A percentile compares a stretch with the other conserved stretches of the same genome.
Conservation (phyloP, 2,888 invertebrate genomes). For the Catocala sponsa region DNA sequence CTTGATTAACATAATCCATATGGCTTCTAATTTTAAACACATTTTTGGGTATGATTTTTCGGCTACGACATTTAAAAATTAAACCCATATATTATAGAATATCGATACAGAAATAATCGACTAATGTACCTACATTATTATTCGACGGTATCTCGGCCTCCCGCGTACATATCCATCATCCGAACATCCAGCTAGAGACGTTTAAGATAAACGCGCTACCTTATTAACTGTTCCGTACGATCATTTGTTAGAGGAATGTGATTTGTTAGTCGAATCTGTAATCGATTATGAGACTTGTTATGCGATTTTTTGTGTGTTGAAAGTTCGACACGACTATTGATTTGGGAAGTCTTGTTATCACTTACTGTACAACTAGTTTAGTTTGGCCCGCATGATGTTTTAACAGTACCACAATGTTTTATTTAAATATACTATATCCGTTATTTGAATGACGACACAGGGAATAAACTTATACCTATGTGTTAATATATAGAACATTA, state of each 20-base stretch:
- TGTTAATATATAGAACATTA: too few species aligned
- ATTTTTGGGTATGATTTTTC: too few species aligned
- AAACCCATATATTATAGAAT: not conserved
- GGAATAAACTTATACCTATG: too few species aligned
- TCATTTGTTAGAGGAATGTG: slow-evolving; percentile 63
- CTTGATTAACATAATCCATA: too few species aligned
- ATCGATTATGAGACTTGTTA: slow-evolving; percentile 48
- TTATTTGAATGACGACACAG: too few species aligned
- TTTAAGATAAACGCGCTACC: slow-evolving; percentile 79
- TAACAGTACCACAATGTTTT: too few species aligned
- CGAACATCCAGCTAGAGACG: slow-evolving; percentile 52
- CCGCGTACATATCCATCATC: slow-evolving; percentile 78
- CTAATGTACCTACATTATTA: slow-evolving; percentile 61
- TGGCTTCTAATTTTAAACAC: too few species aligned
- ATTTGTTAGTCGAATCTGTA: slow-evolving; percentile 49
- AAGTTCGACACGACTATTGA: slow-evolving; percentile 22
- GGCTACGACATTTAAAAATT: not conserved
- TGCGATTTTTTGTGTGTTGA: slow-evolving; percentile 48
- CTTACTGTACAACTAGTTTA: not conserved
- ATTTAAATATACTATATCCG: too few species aligned
- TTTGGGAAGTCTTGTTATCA: slow-evolving; percentile 4
- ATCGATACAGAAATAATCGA: slow-evolving; percentile 50
- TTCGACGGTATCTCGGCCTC: slow-evolving; percentile 72
- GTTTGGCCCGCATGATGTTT: too few species aligned
- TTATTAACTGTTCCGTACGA: slow-evolving; percentile 74